Evolutionary conservation across 2,797 vertebrate genomes (phyloP), one percentile per base, ranked within the genome.

Genomic region (Intellagama lesueurii): DNA sequence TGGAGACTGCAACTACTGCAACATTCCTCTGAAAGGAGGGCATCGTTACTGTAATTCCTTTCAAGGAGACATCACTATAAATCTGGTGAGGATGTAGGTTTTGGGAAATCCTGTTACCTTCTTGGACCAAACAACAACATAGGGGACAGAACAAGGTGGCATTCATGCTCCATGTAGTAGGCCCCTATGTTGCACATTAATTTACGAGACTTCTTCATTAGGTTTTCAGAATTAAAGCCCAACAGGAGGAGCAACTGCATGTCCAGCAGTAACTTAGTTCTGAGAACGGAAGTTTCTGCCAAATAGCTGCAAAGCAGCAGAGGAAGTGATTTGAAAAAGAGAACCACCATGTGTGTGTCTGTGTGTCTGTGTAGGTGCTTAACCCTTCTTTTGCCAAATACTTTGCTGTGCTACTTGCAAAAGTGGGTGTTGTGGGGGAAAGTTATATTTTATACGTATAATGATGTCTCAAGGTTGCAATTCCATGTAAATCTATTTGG

Each of bases 241-340:
- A 93, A 93, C 60, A 88, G 91, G 94, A 91, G 7, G 83, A 82
- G n/a, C 86, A 90, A 91, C 93, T 28, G 87, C 49, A 84, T 0
- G 1, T 89, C 40, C 40, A 40, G 40, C 40, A 40, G 40, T 40
- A 40, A 40, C 40, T 85, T 85, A 82, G 89, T 66, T 80, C 68
- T 85, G 77, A 22, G 52, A 83, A 66, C 22, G n/a, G 68, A 69
- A 1, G 3, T 35, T 88, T 49, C 16, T 68, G 60, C 14, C 49
- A 89, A 73, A 81, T 28, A 73, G 30, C 35, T 86, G 78, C 69
- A 66, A 84, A 73, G 7, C 35, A 76, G 47, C 9, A 22, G 69
- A 49, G 35, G 30, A 28, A 8, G n/a, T 17, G 4, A 32, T 77
- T 52, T 77, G 64, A 52, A 73, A 24, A 35, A 19, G 14, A 73